Evolutionary conservation across 1,140 invertebrate species (phyloP).

Genomic region (Penaeus japonicus): DNA sequence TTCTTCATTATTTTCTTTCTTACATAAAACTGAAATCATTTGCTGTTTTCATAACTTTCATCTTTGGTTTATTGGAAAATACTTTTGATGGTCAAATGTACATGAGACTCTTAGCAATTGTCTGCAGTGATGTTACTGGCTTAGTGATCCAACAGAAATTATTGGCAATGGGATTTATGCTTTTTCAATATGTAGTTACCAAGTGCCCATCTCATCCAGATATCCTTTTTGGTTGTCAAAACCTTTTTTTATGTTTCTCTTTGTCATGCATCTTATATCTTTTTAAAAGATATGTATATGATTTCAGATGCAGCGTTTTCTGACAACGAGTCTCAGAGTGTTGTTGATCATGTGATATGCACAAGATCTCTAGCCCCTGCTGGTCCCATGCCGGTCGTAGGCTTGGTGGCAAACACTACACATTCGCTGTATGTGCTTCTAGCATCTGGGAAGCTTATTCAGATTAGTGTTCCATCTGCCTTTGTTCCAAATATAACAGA

Average conservation of each 20-base stretch:
- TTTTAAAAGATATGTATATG: neutral
- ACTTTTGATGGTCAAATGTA: too few species aligned
- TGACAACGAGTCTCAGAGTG: constrained; percentile 14
- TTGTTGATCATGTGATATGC: constrained; percentile 36
- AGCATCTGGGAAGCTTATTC: constrained; percentile 35
- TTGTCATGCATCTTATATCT: neutral
- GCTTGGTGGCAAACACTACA: constrained; percentile 18
- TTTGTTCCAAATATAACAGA: constrained; percentile 6
- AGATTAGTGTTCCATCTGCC: neutral
- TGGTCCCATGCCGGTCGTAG: constrained; percentile 24
- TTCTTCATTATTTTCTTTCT: too few species aligned
- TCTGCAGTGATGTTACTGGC: too few species aligned
- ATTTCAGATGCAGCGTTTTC: constrained; percentile 26
- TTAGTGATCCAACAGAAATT: too few species aligned
- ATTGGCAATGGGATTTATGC: too few species aligned
- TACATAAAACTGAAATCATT: too few species aligned
- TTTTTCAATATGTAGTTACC: too few species aligned
- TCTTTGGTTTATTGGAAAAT: too few species aligned
- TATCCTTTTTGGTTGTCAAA: neutral
- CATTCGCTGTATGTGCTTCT: constrained; percentile 30
- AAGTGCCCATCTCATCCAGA: too few species aligned
- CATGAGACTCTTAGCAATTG: too few species aligned
- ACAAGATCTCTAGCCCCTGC: constrained; percentile 19
- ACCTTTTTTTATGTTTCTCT: neutral
- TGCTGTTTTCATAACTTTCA: too few species aligned